Percentiles rank a stretch among this genome's conserved stretches.
Evolutionary conservation across 2,888 invertebrate genomes (phyloP).

Genomic region (Hirtodrosophila duncani): DNA sequence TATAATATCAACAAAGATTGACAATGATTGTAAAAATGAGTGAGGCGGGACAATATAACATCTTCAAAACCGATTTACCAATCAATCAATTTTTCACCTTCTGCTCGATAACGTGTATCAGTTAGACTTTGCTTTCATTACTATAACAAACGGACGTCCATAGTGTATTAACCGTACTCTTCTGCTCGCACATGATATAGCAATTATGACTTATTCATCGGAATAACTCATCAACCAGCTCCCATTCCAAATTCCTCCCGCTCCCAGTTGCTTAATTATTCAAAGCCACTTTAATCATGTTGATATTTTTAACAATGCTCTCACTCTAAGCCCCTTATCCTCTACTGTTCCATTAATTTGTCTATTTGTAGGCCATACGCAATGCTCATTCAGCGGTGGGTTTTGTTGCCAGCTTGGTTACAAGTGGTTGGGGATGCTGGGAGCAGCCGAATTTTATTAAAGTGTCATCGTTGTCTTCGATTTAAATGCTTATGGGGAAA

Average conservation of each 20-base stretch:
- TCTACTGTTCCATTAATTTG: conserved; percentile 48
- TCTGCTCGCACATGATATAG: conserved; percentile 22
- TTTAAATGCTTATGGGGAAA: conserved; percentile 38
- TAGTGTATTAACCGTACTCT: not conserved
- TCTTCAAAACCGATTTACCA: no score
- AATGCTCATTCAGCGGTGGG: conserved; percentile 5
- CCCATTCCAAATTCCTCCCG: conserved; percentile 10
- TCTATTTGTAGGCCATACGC: conserved; percentile 33
- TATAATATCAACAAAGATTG: no score
- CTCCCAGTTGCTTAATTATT: conserved; percentile 61
- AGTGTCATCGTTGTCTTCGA: conserved; percentile 38
- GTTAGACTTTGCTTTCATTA: no score
- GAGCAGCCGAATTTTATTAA: conserved; percentile 28
- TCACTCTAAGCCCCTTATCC: conserved; percentile 38
- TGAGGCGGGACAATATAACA: no score
- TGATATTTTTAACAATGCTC: conserved; percentile 66
- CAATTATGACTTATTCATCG: conserved; percentile 29
- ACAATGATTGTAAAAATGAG: no score
- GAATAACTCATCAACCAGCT: conserved; percentile 17
- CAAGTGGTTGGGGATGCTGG: conserved; percentile 52
- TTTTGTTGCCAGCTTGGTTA: conserved; percentile 34
- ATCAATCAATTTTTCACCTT: no score
- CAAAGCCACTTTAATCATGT: conserved; percentile 66
- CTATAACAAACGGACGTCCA: not conserved
- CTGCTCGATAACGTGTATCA: no score